Evolutionary conservation across 2,113 vertebrate genomes (phyloP), one percentile per base, ranked within the genome.

Genomic region (Elephas maximus): DNA sequence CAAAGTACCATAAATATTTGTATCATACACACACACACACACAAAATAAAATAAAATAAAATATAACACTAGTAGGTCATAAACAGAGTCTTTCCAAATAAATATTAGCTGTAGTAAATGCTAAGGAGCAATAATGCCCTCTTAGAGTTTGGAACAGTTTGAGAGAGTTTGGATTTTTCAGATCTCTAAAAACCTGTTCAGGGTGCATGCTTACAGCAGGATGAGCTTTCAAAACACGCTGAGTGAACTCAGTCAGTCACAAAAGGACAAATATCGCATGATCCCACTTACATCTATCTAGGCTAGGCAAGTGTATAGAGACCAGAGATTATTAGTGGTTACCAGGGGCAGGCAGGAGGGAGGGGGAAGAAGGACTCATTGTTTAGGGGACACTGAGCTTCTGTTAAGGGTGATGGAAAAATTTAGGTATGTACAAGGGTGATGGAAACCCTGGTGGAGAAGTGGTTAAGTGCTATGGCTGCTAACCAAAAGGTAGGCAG

Each of bases 131-230:
- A 89, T 37, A 51, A 94, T 65, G 48, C 21, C 71, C 45, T 95
- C 63, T 91, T 84, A 28, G 73, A 92, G 81, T 88, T 28, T 78
- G 76, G 30, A 88, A 89, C 67, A 91, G 21, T 63, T 63, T 33
- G 74, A 95, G 83, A 83, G 62, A 15, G n/a, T 90, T 51, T 33
- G 67, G 60, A 48, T 90, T 82, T 74, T 85, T 65, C 21, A 95
- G 57, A 84, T 88, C 45, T 85, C 30, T 80, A 9, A 57, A 87
- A 73, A 37, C 33, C 69, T 53, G 0, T 62, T 81, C 6, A 30
- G 14, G 41, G 21, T 73, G 33, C 71, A 73, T 20, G n/a, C n/a
- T 73, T 37, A 37, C 33, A 71, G 11, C 69, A 73, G 17, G n/a
- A 33, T 37, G n/a, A 37, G 14, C 17, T n/a, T 37, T 73, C n/a